Evolutionary conservation across 1,140 invertebrate genomes (phyloP).

Genomic region (Hypsibius dujardini): DNA sequence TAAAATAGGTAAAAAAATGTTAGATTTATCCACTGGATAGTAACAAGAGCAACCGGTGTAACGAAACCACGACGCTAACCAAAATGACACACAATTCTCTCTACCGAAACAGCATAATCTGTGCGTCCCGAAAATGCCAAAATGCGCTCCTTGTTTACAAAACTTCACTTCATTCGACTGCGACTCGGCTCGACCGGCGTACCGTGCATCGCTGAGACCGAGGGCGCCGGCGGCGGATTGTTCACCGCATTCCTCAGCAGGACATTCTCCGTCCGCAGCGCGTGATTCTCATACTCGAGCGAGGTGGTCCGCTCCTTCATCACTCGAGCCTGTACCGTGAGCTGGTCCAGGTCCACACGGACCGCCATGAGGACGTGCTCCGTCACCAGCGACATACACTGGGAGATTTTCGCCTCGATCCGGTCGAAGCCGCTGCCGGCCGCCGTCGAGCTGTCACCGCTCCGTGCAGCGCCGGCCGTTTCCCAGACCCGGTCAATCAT

Average conservation of each 20-base stretch:
- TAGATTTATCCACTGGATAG: too few relatives aligned
- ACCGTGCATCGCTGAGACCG: too few relatives aligned
- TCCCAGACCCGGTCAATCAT: constrained; percentile 15
- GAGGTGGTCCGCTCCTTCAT: not conserved
- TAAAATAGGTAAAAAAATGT: too few relatives aligned
- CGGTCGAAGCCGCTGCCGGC: constrained; percentile 2
- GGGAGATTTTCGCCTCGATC: constrained; percentile 2
- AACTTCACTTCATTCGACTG: constrained; percentile 14
- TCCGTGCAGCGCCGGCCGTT: not conserved
- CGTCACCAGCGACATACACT: constrained; percentile 14
- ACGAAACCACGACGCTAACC: too few relatives aligned
- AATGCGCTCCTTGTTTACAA: not conserved
- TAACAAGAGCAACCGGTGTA: too few relatives aligned
- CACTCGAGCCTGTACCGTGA: not conserved
- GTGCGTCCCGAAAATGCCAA: too few relatives aligned
- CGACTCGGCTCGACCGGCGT: not conserved
- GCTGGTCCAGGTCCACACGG: not conserved
- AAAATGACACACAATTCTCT: too few relatives aligned
- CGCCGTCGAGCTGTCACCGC: not conserved
- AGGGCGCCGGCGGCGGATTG: not conserved
- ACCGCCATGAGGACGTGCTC: constrained; percentile 7
- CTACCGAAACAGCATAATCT: too few relatives aligned
- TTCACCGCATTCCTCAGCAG: constrained; percentile 12
- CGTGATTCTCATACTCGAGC: constrained; percentile 13
- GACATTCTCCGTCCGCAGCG: constrained; percentile 6